Evolutionary conservation across 1,140 invertebrate species (phyloP).

Genomic region (Halictus rubicundus): DNA sequence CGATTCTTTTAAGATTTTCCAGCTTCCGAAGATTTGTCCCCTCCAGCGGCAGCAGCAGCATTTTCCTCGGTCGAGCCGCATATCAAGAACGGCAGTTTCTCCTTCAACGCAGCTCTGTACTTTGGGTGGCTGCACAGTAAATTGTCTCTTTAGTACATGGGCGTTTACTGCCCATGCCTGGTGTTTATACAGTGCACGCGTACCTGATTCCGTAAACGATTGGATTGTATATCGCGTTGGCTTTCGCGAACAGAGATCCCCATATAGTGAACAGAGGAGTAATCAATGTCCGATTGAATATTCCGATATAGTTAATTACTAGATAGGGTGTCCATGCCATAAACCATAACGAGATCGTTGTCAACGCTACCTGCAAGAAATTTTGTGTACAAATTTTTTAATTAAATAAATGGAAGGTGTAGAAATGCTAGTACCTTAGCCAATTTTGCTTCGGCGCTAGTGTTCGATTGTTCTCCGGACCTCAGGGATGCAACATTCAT

Average conservation of each 20-base stretch:
- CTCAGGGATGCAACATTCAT: slow-evolving; percentile 91
- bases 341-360: slow-evolving; percentile 91
- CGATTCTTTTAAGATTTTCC: neutral
- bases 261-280: slow-evolving; percentile 89
- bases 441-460: slow-evolving; percentile 88
- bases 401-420: too few relatives aligned
- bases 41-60: slow-evolving; percentile 29
- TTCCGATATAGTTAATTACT: slow-evolving; percentile 88
- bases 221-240: slow-evolving; percentile 90
- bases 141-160: neutral
- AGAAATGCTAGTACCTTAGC: slow-evolving; percentile 82
- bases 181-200: neutral
- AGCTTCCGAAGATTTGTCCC: slow-evolving; percentile 60
- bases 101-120: slow-evolving; percentile 86
- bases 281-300: slow-evolving; percentile 85
- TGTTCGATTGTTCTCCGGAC: slow-evolving; percentile 84
- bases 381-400: too few relatives aligned
- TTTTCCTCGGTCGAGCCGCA: slow-evolving; percentile 76
- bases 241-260: slow-evolving; percentile 90
- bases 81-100: slow-evolving; percentile 86
- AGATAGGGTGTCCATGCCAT: slow-evolving; percentile 92
- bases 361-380: slow-evolving; percentile 84
- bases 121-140: slow-evolving; percentile 85
- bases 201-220: slow-evolving; percentile 91
- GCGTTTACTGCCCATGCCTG: neutral